Conservation (phyloP, 2,797 vertebrate genomes). For the Spondyliosoma cantharus region DNA sequence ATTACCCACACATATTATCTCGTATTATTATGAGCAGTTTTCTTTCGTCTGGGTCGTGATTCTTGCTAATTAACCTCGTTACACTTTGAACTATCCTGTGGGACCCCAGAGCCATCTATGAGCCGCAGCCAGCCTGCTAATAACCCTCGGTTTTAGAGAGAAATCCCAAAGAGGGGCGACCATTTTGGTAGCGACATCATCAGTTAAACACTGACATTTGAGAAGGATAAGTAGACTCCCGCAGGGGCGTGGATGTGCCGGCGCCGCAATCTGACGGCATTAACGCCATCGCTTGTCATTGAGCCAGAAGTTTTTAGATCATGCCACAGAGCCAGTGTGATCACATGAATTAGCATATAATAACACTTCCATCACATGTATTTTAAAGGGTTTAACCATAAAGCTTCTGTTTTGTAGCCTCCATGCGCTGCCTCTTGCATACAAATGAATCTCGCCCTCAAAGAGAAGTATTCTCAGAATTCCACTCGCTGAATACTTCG, state of each 20-base stretch:
- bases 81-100: constrained; percentile 71
- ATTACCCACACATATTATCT: constrained; percentile 17
- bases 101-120: constrained; percentile 61
- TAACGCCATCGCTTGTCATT: background rate
- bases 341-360: background rate
- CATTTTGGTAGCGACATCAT: constrained; percentile 41
- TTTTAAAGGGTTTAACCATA: background rate
- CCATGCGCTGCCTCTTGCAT: background rate
- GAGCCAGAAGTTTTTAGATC: background rate
- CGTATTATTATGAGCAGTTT: background rate
- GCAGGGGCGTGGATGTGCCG: background rate
- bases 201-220: constrained; percentile 60
- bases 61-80: constrained; percentile 73
- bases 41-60: constrained; percentile 50
- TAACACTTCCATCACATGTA: background rate
- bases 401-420: background rate
- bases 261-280: background rate
- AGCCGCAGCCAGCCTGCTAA: constrained; percentile 48
- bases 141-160: constrained; percentile 34
- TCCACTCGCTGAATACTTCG: constrained; percentile 8
- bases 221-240: constrained; percentile 43
- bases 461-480: constrained; percentile 23
- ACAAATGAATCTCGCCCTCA: constrained; percentile 15
- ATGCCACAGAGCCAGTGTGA: background rate
- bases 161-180: constrained; percentile 53